Evolutionary conservation across 2,888 invertebrate genomes (phyloP).

Genomic region (Ornithoptera priamus): DNA sequence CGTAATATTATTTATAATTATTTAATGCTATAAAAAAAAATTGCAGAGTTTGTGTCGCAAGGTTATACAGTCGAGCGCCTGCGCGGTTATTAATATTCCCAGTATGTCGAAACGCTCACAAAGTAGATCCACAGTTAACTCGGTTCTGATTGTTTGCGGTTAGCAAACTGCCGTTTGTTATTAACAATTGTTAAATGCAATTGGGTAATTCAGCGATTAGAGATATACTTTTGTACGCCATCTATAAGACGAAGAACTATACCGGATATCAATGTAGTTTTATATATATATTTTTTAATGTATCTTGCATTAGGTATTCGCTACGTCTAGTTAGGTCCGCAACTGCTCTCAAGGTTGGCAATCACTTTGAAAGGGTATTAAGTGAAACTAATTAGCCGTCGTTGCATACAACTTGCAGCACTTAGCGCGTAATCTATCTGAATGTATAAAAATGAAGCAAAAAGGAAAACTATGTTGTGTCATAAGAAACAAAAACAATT

Average conservation of each 20-base stretch:
- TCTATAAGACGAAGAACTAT: neutral
- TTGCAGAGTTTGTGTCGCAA: neutral
- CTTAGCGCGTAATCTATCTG: neutral
- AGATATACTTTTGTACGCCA: neutral
- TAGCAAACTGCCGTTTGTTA: conserved; percentile 9
- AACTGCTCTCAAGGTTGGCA: conserved; percentile 12
- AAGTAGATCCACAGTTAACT: conserved; percentile 16
- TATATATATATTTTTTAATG: neutral
- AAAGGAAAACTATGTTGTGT: neutral
- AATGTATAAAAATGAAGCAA: neutral
- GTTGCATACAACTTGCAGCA: neutral
- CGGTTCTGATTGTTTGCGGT: conserved; percentile 16
- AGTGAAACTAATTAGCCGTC: conserved; percentile 10
- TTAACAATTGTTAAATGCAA: conserved; percentile 1
- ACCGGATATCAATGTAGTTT: neutral
- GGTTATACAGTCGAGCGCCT: conserved; percentile 5
- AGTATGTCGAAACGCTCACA: conserved; percentile 15
- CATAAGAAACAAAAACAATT: too few relatives aligned
- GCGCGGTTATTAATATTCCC: conserved; percentile 11
- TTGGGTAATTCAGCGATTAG: neutral
- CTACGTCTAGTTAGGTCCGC: neutral
- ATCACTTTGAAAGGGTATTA: conserved; percentile 20
- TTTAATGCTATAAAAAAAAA: neutral
- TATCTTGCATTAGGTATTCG: conserved; percentile 1
- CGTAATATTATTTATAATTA: neutral